These are phyloP conservation scores for Phyllopteryx taeniolatus DNA, from an alignment of 2,113 vertebrate species.

Conservation along the genomic window DNA sequence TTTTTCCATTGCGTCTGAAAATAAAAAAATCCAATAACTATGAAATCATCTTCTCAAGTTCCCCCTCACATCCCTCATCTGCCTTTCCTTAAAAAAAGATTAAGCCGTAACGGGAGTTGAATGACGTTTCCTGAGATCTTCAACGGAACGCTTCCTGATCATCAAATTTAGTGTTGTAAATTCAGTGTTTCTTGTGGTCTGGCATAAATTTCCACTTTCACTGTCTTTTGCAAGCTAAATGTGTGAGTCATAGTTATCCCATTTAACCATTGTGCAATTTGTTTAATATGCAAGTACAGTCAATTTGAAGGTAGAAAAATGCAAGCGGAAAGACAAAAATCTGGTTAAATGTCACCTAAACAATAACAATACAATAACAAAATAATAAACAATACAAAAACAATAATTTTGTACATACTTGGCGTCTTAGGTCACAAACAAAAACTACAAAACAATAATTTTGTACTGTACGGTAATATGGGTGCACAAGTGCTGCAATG, in stretches of 20 bases:
- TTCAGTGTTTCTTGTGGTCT: neutral
- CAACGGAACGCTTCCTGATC: neutral
- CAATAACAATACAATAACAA: too few species aligned
- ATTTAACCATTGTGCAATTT: neutral
- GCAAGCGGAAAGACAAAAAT: too few species aligned
- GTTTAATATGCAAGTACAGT: too few species aligned
- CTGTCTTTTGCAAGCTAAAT: neutral
- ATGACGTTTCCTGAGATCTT: conserved; percentile 16
- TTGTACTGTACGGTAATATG: too few species aligned
- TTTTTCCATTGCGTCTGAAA: neutral
- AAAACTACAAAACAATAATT: too few species aligned
- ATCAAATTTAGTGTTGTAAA: conserved; percentile 1
- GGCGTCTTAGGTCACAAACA: too few species aligned
- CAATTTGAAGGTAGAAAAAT: too few species aligned
- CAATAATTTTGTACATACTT: too few species aligned
- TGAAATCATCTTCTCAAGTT: neutral
- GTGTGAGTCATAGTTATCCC: neutral
- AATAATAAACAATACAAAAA: too few species aligned
- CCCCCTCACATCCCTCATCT: neutral
- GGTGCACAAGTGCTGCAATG: too few species aligned
- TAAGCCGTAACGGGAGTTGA: conserved; percentile 21
- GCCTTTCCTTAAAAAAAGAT: conserved; percentile 6
- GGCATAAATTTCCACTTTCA: neutral
- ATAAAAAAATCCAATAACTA: neutral
- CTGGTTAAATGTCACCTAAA: too few species aligned